These are phyloP conservation scores for Malurus alboscapulatus DNA, from an alignment of 2,113 vertebrate species.

Conservation along the genomic window DNA sequence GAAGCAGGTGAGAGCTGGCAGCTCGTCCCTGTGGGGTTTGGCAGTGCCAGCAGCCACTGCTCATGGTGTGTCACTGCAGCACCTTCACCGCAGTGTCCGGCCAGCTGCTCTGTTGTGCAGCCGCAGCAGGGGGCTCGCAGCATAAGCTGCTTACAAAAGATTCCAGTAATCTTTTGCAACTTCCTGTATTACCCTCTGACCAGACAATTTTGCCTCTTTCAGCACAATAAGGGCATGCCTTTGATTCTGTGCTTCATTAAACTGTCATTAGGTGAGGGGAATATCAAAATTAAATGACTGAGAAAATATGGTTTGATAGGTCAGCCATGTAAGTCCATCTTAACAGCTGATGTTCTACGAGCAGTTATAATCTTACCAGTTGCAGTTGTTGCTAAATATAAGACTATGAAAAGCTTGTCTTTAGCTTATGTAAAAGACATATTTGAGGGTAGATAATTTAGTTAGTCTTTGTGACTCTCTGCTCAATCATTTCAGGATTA, in stretches of 20 bases:
- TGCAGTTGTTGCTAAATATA: not conserved
- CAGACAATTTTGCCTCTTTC: constrained; percentile 45
- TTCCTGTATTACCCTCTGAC: constrained; percentile 52
- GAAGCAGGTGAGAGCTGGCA: not conserved
- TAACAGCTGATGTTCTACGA: constrained; percentile 40
- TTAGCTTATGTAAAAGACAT: not conserved
- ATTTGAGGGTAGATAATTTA: not conserved
- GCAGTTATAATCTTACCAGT: constrained; percentile 22
- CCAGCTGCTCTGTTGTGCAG: constrained; percentile 43
- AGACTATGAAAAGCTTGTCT: not conserved
- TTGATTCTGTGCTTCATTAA: constrained; percentile 74
- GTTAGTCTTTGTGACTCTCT: not conserved
- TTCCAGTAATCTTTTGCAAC: constrained; percentile 48
- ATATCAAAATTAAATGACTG: constrained; percentile 61
- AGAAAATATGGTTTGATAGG: constrained; percentile 32
- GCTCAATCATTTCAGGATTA: not conserved
- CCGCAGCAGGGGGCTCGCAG: constrained; percentile 31
- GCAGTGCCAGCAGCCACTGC: not conserved
- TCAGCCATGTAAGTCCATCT: constrained; percentile 13
- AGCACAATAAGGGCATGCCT: constrained; percentile 43
- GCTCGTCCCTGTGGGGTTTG: not conserved
- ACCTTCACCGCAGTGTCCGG: not conserved
- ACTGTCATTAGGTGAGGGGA: constrained; percentile 62
- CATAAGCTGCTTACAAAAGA: constrained; percentile 15
- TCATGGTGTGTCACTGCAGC: not conserved